Base-by-base conservation (phyloP, 2,888 invertebrate species). In the Drepana falcataria region DNA sequence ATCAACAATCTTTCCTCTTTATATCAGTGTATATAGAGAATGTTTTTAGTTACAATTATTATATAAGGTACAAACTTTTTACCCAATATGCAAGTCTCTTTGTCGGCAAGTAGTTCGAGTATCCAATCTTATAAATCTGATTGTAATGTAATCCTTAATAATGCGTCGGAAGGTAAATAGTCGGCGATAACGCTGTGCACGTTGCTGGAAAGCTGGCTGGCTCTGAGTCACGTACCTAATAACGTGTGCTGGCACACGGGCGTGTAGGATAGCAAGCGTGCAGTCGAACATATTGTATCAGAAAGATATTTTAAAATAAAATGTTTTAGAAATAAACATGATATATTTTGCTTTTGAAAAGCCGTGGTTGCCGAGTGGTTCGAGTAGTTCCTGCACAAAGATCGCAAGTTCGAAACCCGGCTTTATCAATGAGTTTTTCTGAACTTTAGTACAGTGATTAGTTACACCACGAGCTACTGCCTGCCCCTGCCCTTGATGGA, bases 141-240 rank as follows among this genome's bases (percentile, higher is more conserved):
- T 79, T 75, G 78, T 75, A 73, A 71, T 68, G 69, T 78, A 75
- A 79, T 77, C 78, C 77, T 72, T 78, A 78, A 81, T 83, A 81
- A 77, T 77, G 64, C 69, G 69, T 64, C 69, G 69, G 65, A 44
- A 68, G 63, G 70, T 70, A 69, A 75, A 75, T 74, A 73, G 73
- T 70, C 66, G 59, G 63, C 68, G 77, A 78, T 75, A 79, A 73
- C 73, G 63, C 57, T 56, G 61, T 59, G 55, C 65, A 64, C 63
- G 66, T 60, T 60, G 59, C 51, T 55, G 52, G 55, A 51, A 48
- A 49, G 55, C 51, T 44, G 44, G 41, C 61, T 55, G 54, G 56
- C 59, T 58, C 68, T 59, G 63, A 68, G 61, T 72, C 77, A 78
- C 78, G 78, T 77, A 73, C 51, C 72, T 77, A 74, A 77, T 78